Conservation (phyloP, 2,113 vertebrate species). For the Tragulus kanchil region DNA sequence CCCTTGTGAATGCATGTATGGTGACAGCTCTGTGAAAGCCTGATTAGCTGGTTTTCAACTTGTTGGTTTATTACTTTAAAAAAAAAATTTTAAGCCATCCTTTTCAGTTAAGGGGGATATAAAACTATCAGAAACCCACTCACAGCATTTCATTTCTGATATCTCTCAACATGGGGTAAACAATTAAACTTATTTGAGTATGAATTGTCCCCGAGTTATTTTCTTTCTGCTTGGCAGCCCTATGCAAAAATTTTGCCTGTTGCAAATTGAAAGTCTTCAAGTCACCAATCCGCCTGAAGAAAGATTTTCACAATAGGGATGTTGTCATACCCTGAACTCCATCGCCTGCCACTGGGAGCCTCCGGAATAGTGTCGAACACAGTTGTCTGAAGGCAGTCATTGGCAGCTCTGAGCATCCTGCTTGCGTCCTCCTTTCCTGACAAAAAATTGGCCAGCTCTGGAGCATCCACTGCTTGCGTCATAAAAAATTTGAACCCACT, state of each 20-base stretch:
- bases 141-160: background rate
- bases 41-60: slow-evolving; percentile 47
- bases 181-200: slow-evolving; percentile 25
- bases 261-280: background rate
- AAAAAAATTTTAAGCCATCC: background rate
- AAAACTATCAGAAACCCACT: slow-evolving; percentile 37
- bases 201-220: slow-evolving; percentile 54
- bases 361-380: background rate
- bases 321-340: background rate
- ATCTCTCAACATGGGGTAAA: background rate
- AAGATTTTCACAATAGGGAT: background rate
- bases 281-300: background rate
- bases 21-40: background rate
- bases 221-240: slow-evolving; percentile 43
- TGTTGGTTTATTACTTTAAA: background rate
- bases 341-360: background rate
- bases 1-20: background rate
- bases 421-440: slow-evolving; percentile 67
- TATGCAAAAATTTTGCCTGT: slow-evolving; percentile 7
- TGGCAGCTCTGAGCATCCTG: background rate
- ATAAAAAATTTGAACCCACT: no score
- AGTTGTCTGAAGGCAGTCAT: background rate
- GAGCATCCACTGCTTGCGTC: no score
- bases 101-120: slow-evolving; percentile 10
- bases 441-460: no score